Percentiles rank a stretch among this genome's conserved stretches.
Conservation (phyloP, 2,113 vertebrate genomes). For the Zapus hudsonius region DNA sequence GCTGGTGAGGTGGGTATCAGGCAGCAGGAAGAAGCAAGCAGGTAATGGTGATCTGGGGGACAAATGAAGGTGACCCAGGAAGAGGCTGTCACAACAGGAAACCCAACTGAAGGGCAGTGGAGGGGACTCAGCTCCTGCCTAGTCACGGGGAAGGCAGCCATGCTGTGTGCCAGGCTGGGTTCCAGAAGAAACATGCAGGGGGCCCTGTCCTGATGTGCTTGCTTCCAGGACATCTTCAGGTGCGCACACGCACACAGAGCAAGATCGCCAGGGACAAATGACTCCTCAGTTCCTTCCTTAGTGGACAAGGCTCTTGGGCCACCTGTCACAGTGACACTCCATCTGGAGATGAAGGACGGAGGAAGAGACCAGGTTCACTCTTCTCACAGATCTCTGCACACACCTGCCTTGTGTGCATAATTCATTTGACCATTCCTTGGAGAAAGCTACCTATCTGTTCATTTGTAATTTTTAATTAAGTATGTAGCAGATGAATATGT, state of each 20-base stretch:
- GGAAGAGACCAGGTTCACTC: background rate
- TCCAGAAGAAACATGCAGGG: background rate
- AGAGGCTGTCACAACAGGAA: background rate
- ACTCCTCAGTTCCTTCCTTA: background rate
- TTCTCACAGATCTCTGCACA: background rate
- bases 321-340: background rate
- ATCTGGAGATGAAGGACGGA: too few relatives aligned
- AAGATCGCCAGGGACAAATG: background rate
- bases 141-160: rapidly evolving
- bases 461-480: background rate
- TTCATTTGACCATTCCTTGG: background rate
- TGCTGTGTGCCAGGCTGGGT: background rate
- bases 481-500: background rate
- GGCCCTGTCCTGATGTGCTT: rapidly evolving
- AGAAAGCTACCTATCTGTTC: background rate
- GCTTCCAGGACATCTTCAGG: background rate
- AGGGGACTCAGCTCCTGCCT: too few relatives aligned
- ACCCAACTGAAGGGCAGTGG: background rate
- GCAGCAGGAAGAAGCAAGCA: background rate
- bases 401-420: rapidly evolving
- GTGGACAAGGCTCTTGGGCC: background rate
- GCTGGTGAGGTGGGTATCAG: background rate
- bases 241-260: background rate
- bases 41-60: background rate
- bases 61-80: background rate